These are phyloP conservation scores for Tiliacea aurago DNA, from an alignment of 2,888 invertebrate genomes.

Conservation along the genomic window DNA sequence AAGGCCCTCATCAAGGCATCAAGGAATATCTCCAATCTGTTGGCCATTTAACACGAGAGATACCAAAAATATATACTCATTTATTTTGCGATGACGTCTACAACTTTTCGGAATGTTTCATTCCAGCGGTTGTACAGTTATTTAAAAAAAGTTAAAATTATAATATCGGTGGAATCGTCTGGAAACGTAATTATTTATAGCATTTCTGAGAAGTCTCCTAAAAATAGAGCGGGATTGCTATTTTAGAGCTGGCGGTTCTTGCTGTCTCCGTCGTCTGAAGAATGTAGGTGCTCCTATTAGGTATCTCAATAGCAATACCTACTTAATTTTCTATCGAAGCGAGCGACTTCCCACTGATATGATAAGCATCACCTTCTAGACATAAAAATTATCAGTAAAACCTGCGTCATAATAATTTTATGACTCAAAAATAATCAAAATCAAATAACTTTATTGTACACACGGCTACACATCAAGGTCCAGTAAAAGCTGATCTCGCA, in stretches of 20 bases:
- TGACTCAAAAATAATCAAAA: too few relatives aligned
- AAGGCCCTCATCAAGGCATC: background rate
- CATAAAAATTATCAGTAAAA: background rate
- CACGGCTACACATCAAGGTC: too few relatives aligned
- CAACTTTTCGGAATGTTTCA: conserved; percentile 8
- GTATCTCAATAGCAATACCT: too few relatives aligned
- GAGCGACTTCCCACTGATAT: background rate
- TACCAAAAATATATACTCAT: conserved; percentile 8
- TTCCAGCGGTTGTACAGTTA: conserved; percentile 36
- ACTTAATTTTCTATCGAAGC: background rate
- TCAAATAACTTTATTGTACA: too few relatives aligned
- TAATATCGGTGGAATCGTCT: conserved; percentile 34
- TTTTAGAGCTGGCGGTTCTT: background rate
- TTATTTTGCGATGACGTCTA: conserved; percentile 5
- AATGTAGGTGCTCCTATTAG: background rate
- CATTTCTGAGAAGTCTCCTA: conserved; percentile 32
- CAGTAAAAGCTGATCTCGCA: too few relatives aligned
- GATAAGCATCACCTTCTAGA: conserved; percentile 11
- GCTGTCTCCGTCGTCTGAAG: background rate
- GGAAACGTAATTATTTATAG: conserved; percentile 30
- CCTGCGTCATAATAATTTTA: background rate
- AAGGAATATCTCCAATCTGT: conserved; percentile 7
- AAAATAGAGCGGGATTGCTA: conserved; percentile 13
- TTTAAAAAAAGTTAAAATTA: conserved; percentile 41
- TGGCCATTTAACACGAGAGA: conserved; percentile 2